phyloP scores from a whole-genome alignment of 2,888 invertebrate species.

The Cremastinae sp. region DNA sequence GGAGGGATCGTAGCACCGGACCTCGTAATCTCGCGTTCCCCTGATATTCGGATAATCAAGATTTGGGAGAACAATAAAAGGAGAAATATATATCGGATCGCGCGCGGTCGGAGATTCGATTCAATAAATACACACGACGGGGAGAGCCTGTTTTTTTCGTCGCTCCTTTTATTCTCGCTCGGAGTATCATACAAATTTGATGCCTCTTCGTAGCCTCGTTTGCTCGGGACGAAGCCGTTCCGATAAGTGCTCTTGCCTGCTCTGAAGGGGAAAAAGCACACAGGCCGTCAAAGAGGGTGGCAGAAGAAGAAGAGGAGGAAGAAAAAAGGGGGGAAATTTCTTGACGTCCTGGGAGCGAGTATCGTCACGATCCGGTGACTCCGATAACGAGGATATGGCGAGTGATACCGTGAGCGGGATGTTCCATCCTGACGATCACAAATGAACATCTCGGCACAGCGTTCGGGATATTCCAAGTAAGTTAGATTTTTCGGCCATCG shows the following conservation, averaged over 20 bases:
- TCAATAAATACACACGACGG: too few species aligned
- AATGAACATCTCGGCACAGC: constrained; percentile 79
- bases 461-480: constrained; percentile 78
- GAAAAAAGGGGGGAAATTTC: constrained; percentile 8
- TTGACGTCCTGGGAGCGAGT: neutral
- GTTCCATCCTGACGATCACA: constrained; percentile 70
- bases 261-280: neutral
- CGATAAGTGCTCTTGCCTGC: constrained; percentile 17
- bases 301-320: neutral
- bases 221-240: constrained; percentile 14
- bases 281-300: neutral
- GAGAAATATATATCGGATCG: constrained; percentile 14
- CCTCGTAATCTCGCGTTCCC: constrained; percentile 26
- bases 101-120: constrained; percentile 9
- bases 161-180: constrained; percentile 17
- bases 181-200: constrained; percentile 39
- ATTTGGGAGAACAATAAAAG: too few species aligned
- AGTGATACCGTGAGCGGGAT: constrained; percentile 69
- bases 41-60: constrained; percentile 1
- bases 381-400: constrained; percentile 40
- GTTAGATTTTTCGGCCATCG: constrained; percentile 73
- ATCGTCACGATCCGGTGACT: constrained; percentile 17
- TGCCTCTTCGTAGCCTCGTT: constrained; percentile 30
- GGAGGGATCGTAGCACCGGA: constrained; percentile 49
- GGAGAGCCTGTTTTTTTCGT: constrained; percentile 1